Evolutionary conservation across 1,140 invertebrate species (phyloP).

Genomic region (Oncopodura yosiiana): DNA sequence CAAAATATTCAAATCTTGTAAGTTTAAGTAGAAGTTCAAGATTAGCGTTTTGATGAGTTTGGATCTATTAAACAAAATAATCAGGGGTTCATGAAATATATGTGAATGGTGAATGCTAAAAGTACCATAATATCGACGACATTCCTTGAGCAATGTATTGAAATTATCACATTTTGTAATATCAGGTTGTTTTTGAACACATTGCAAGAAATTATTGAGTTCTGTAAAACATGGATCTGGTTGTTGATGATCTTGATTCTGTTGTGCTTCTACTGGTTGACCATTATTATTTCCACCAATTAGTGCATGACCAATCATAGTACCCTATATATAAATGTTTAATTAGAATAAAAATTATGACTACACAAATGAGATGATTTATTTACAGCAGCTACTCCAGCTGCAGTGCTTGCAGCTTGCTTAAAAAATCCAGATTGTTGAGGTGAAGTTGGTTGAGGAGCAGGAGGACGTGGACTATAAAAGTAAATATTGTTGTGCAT

Average conservation of each 20-base stretch:
- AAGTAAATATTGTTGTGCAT: too few relatives aligned
- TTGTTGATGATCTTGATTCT: not conserved
- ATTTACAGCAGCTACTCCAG: slow-evolving; percentile 1
- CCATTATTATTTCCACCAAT: too few relatives aligned
- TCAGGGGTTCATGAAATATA: too few relatives aligned
- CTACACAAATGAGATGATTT: too few relatives aligned
- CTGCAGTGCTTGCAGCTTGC: slow-evolving; percentile 1
- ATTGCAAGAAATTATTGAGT: not conserved
- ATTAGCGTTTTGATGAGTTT: not conserved
- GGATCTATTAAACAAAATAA: too few relatives aligned
- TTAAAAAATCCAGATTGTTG: not conserved
- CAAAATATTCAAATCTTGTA: not conserved
- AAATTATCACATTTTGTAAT: not conserved
- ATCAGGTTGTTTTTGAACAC: slow-evolving; percentile 1
- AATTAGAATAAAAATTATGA: not conserved
- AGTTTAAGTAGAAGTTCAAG: not conserved
- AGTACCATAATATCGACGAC: slow-evolving; percentile 5
- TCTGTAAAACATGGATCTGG: slow-evolving; percentile 5
- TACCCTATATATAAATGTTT: too few relatives aligned
- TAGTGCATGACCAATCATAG: too few relatives aligned
- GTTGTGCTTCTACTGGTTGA: not conserved
- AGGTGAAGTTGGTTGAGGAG: not conserved
- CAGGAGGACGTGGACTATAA: too few relatives aligned
- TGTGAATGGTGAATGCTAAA: too few relatives aligned
- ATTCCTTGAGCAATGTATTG: slow-evolving; percentile 14